Conservation (phyloP, 2,113 vertebrate genomes). For the Scomber japonicus region DNA sequence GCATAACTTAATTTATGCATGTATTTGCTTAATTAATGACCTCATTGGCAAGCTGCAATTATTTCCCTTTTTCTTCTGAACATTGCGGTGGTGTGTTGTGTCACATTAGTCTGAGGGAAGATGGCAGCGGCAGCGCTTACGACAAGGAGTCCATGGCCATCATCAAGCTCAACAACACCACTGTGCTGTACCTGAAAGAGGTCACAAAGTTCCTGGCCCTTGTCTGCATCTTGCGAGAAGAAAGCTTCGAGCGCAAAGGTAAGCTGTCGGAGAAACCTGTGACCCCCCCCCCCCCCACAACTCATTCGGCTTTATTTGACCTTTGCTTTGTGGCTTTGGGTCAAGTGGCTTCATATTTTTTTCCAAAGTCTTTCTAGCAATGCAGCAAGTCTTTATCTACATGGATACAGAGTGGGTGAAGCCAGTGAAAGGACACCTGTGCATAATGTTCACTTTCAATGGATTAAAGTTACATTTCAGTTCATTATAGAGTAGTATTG, state of each 20-base stretch:
- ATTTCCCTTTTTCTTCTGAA: background rate
- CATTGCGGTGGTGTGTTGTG: conserved; percentile 7
- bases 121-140: conserved; percentile 97
- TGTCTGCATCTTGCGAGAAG: conserved; percentile 98
- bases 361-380: background rate
- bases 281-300: background rate
- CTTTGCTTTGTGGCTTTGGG: background rate
- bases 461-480: background rate
- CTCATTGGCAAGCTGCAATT: conserved; percentile 8
- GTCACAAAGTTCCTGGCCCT: conserved; percentile 99
- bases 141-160: conserved; percentile 99
- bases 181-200: conserved; percentile 99
- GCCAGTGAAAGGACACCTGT: background rate
- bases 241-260: conserved; percentile 99
- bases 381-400: background rate
- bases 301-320: background rate
- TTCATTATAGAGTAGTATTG: background rate
- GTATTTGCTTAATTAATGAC: conserved; percentile 39
- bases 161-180: conserved; percentile 99
- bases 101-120: conserved; percentile 91
- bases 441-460: no score
- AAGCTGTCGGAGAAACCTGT: conserved; percentile 28
- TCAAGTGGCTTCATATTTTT: background rate
- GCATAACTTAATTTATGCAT: conserved; percentile 31
- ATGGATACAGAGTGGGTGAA: background rate